Conservation (phyloP, 2,888 invertebrate genomes). For the Agyllia agylla region DNA sequence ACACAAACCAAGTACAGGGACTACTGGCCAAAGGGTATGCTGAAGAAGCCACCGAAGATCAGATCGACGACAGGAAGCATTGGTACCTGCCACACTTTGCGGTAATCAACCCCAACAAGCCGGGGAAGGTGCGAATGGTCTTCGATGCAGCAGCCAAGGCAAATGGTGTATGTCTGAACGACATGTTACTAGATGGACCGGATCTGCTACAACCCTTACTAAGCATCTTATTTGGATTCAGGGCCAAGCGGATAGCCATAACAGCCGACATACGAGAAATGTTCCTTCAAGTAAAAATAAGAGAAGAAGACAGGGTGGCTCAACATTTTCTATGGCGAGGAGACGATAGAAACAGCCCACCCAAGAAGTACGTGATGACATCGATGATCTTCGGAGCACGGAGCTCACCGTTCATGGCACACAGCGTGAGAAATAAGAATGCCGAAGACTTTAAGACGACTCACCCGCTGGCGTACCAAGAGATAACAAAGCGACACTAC, state of each 20-base stretch:
- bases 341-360: background rate
- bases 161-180: background rate
- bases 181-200: slow-evolving; percentile 26
- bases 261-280: slow-evolving; percentile 59
- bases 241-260: slow-evolving; percentile 28
- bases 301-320: slow-evolving; percentile 24
- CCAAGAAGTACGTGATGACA: slow-evolving; percentile 36
- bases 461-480: background rate
- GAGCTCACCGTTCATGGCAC: slow-evolving; percentile 39
- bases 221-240: slow-evolving; percentile 35
- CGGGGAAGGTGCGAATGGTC: background rate
- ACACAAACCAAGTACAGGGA: background rate
- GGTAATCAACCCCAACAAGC: background rate
- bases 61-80: background rate
- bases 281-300: slow-evolving; percentile 44
- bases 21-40: background rate
- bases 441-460: background rate
- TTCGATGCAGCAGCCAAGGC: slow-evolving; percentile 17
- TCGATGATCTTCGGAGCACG: slow-evolving; percentile 48
- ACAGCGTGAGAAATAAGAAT: slow-evolving; percentile 40
- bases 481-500: background rate
- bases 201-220: slow-evolving; percentile 42
- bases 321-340: slow-evolving; percentile 56
- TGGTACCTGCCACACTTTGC: slow-evolving; percentile 8
- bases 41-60: background rate